phyloP scores from a whole-genome alignment of 2,888 invertebrate genomes.

The Aricia artaxerxes region DNA sequence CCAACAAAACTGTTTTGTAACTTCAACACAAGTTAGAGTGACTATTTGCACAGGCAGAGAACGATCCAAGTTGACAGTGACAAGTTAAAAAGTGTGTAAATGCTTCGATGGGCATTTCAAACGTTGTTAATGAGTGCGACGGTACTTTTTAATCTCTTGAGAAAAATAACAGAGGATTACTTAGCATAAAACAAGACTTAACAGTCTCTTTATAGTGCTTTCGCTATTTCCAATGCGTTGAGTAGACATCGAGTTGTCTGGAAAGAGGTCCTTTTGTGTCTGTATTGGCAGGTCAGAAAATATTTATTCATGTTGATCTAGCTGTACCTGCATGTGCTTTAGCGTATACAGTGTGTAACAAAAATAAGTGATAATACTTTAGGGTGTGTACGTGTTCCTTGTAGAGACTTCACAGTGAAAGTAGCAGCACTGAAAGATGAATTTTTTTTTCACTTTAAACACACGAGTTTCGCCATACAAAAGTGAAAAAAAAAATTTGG shows the following conservation, averaged over 20 bases:
- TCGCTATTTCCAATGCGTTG: not conserved
- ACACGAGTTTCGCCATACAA: too few relatives aligned
- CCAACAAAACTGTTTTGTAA: conserved; percentile 4
- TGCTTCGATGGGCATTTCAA: conserved; percentile 28
- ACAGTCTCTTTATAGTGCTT: not conserved
- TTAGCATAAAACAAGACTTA: conserved; percentile 23
- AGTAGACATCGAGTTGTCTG: not conserved
- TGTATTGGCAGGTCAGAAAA: not conserved
- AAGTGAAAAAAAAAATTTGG: too few relatives aligned
- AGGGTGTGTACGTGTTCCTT: too few relatives aligned
- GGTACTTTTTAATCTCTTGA: conserved; percentile 26
- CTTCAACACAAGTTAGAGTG: conserved; percentile 18
- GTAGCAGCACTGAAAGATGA: too few relatives aligned
- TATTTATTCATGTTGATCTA: not conserved
- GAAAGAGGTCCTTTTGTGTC: not conserved
- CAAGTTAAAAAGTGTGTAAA: conserved; percentile 29
- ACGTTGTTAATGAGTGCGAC: conserved; percentile 27
- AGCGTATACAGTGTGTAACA: too few relatives aligned
- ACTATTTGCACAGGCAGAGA: conserved; percentile 23
- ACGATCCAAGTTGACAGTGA: conserved; percentile 29
- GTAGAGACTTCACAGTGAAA: too few relatives aligned
- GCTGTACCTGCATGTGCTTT: too few relatives aligned
- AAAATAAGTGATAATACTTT: too few relatives aligned
- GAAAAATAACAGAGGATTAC: conserved; percentile 22
- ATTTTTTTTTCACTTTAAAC: too few relatives aligned